Percentiles rank a stretch among this genome's conserved stretches.
Evolutionary conservation across 1,140 invertebrate genomes (phyloP).

Genomic region (Pseudobourletiella spinata): DNA sequence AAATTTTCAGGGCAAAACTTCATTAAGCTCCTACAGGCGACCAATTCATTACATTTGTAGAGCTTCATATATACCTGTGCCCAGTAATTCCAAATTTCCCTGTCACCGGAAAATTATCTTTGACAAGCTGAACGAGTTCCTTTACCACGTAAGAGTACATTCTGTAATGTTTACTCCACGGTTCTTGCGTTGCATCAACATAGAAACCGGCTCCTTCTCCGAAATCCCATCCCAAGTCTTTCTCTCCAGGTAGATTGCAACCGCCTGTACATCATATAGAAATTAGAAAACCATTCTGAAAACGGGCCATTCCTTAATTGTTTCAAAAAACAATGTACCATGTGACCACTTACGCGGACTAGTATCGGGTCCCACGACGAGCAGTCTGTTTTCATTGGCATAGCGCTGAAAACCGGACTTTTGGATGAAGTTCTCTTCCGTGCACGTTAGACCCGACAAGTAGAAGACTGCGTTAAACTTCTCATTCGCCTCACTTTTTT

Average conservation of each 20-base stretch:
- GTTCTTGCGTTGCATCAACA: slow-evolving; percentile 78
- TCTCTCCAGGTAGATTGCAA: slow-evolving; percentile 77
- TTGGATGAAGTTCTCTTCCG: slow-evolving; percentile 90
- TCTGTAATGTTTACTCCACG: slow-evolving; percentile 88
- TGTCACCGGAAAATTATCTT: slow-evolving; percentile 41
- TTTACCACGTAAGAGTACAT: slow-evolving; percentile 96
- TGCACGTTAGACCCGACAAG: slow-evolving; percentile 68
- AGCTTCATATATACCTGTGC: slow-evolving; percentile 36
- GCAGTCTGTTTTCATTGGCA: slow-evolving; percentile 69
- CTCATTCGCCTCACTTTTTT: slow-evolving; percentile 48
- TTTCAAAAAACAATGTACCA: neutral
- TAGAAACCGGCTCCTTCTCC: slow-evolving; percentile 94
- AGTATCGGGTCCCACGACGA: slow-evolving; percentile 55
- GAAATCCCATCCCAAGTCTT: slow-evolving; percentile 78
- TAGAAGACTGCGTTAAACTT: slow-evolving; percentile 82
- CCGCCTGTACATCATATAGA: slow-evolving; percentile 49
- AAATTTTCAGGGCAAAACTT: neutral
- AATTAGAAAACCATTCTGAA: slow-evolving; percentile 4
- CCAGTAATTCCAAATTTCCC: slow-evolving; percentile 39
- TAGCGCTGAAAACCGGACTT: slow-evolving; percentile 88
- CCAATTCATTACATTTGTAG: neutral
- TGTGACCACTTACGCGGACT: slow-evolving; percentile 27
- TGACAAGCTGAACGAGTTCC: slow-evolving; percentile 74
- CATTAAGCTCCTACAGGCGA: neutral
- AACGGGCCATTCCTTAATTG: neutral